Conservation (phyloP, 2,113 vertebrate genomes). For the Sterna hirundo region DNA sequence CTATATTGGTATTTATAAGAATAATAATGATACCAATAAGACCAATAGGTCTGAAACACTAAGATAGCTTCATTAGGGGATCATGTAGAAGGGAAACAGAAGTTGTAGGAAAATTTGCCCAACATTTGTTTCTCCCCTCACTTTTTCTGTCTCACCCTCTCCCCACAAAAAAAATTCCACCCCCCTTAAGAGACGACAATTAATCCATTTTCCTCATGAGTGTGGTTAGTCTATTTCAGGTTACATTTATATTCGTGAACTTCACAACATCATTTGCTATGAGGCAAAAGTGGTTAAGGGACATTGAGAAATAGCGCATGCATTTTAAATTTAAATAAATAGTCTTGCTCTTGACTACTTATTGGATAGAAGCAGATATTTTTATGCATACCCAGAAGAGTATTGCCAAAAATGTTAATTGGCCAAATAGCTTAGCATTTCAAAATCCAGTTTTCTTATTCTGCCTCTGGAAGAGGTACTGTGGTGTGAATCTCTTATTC, state of each 20-base stretch:
- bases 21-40: not conserved
- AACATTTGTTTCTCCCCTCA: accelerated
- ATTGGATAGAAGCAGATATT: not conserved
- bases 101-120: not conserved
- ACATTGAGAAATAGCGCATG: not conserved
- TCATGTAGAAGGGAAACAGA: not conserved
- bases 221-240: not conserved
- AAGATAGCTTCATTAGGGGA: not conserved
- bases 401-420: not conserved
- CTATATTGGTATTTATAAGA: not conserved
- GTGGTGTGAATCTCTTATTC: not conserved
- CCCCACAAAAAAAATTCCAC: not conserved
- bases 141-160: not conserved
- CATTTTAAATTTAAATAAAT: slow-evolving; percentile 5
- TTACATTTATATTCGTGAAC: not conserved
- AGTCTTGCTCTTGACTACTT: not conserved
- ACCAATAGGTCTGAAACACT: not conserved
- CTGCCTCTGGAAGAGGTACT: not conserved
- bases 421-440: not conserved
- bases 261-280: not conserved
- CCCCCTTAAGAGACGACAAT: not conserved
- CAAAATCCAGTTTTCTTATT: not conserved
- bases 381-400: not conserved
- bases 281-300: not conserved
- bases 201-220: not conserved